These are phyloP conservation scores for Lethocerus indicus DNA, from an alignment of 1,140 invertebrate species.

Conservation along the genomic window DNA sequence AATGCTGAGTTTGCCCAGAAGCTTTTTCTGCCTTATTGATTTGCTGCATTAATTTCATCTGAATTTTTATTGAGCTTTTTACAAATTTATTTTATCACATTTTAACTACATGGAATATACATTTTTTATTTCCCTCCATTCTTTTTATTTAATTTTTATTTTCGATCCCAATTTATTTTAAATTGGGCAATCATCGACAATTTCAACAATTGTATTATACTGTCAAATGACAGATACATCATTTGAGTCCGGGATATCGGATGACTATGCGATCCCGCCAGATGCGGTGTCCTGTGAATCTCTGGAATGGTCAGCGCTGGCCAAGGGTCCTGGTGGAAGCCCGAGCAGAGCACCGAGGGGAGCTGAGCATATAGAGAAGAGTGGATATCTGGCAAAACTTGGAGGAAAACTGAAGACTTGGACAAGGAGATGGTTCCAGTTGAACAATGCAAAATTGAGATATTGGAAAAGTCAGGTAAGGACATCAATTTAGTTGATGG, in stretches of 20 bases:
- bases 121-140: background rate
- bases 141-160: background rate
- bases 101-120: background rate
- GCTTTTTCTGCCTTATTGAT: too few species aligned
- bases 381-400: conserved; percentile 82
- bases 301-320: conserved; percentile 18
- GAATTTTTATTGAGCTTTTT: background rate
- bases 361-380: conserved; percentile 49
- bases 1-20: too few species aligned
- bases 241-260: conserved; percentile 80
- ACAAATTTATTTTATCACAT: background rate
- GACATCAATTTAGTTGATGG: too few species aligned
- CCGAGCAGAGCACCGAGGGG: conserved; percentile 12
- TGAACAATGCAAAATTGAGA: conserved; percentile 76
- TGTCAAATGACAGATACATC: conserved; percentile 46
- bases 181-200: background rate
- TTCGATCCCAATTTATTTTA: background rate
- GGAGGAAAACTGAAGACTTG: conserved; percentile 92
- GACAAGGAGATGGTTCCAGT: conserved; percentile 84
- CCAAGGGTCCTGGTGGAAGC: conserved; percentile 12
- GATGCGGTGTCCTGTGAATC: conserved; percentile 68
- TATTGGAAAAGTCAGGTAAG: conserved; percentile 75
- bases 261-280: conserved; percentile 90
- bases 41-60: too few species aligned
- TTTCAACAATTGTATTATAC: background rate